phyloP scores from a whole-genome alignment of 2,888 invertebrate species.

The Chloroclystis v-ata region DNA sequence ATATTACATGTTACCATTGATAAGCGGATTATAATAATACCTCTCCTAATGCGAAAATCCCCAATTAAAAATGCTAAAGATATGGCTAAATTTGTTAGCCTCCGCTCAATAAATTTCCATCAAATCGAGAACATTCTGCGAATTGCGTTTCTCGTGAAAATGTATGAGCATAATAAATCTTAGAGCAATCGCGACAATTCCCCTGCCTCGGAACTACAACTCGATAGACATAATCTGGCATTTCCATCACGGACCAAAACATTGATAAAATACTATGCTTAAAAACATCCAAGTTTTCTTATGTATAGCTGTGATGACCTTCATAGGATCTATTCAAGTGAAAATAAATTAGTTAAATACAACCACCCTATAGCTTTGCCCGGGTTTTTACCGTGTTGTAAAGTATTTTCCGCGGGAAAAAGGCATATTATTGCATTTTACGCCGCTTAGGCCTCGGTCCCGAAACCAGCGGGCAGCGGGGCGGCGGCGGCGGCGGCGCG shows the following conservation, averaged over 20 bases:
- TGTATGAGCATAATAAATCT: slow-evolving; percentile 17
- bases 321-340: too few relatives aligned
- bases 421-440: too few relatives aligned
- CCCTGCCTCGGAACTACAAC: slow-evolving; percentile 11
- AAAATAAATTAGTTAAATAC: too few relatives aligned
- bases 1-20: too few relatives aligned
- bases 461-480: too few relatives aligned
- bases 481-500: too few relatives aligned
- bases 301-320: background rate
- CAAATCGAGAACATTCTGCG: background rate
- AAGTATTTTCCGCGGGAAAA: too few relatives aligned
- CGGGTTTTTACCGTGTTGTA: too few relatives aligned
- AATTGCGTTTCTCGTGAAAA: slow-evolving; percentile 9
- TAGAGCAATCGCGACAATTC: slow-evolving; percentile 19
- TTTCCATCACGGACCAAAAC: slow-evolving; percentile 17
- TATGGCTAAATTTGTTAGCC: background rate
- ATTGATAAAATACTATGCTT: slow-evolving; percentile 17
- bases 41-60: slow-evolving; percentile 1
- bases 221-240: slow-evolving; percentile 16
- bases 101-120: slow-evolving; percentile 5
- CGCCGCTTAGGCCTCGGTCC: too few relatives aligned
- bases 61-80: background rate
- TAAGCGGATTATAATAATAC: background rate
- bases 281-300: background rate
- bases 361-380: too few relatives aligned